Percentiles rank a stretch among this genome's conserved stretches.
Evolutionary conservation across 2,113 vertebrate species (phyloP).

Genomic region (Nothoprocta pentlandii): DNA sequence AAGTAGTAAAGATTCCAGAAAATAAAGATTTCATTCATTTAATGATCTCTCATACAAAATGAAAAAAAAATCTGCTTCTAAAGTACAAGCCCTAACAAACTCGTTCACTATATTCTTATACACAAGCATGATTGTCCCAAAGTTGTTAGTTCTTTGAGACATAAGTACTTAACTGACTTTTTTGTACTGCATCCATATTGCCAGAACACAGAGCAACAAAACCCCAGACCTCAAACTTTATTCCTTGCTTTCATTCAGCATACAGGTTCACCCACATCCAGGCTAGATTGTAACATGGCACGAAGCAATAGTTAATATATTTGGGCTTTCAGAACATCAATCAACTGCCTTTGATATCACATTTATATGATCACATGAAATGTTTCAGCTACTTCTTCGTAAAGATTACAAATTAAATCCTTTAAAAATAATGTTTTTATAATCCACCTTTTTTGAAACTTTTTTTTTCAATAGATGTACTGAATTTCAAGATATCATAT

Average conservation of each 20-base stretch:
- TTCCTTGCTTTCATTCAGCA: neutral
- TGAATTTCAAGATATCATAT: conserved; percentile 19
- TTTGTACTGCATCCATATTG: neutral
- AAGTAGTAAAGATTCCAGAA: neutral
- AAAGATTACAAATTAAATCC: conserved; percentile 22
- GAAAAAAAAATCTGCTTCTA: neutral
- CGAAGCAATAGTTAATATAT: conserved; percentile 20
- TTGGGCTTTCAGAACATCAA: conserved; percentile 25
- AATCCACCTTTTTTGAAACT: conserved; percentile 2
- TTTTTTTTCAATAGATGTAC: conserved; percentile 34
- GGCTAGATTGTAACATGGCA: neutral
- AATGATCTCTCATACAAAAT: neutral
- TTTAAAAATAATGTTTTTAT: conserved; percentile 28
- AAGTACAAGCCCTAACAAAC: neutral
- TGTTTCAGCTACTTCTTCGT: conserved; percentile 12
- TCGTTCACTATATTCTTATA: neutral
- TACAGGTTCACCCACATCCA: neutral
- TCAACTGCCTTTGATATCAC: conserved; percentile 52
- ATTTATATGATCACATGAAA: conserved; percentile 51
- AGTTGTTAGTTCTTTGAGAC: neutral
- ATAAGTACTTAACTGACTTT: neutral
- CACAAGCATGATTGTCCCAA: neutral
- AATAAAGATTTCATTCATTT: neutral
- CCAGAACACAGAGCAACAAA: neutral
- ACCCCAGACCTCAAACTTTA: neutral